phyloP scores from a whole-genome alignment of 2,888 invertebrate genomes.

The Beris morrisii region DNA sequence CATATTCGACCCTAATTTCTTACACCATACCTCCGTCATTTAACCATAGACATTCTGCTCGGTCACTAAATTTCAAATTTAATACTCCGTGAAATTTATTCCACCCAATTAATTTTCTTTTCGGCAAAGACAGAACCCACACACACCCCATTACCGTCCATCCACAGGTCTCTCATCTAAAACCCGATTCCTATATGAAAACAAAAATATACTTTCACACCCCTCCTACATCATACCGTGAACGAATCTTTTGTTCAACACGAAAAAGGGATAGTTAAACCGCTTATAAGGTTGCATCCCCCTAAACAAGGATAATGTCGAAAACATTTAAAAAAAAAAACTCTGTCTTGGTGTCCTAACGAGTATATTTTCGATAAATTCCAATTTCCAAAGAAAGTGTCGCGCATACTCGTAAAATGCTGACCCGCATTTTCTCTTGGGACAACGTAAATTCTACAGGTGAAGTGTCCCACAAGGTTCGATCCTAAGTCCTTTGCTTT shows the following conservation, averaged over 20 bases:
- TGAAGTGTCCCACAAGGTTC: conserved; percentile 12
- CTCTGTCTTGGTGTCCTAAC: conserved; percentile 8
- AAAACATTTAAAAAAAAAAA: neutral
- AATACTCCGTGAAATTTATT: conserved; percentile 22
- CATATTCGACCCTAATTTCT: too few species aligned
- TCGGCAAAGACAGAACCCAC: neutral
- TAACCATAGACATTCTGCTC: too few species aligned
- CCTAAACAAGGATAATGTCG: conserved; percentile 5
- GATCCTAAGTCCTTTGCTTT: conserved; percentile 22
- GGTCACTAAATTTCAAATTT: neutral
- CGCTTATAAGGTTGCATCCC: conserved; percentile 7
- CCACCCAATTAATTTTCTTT: conserved; percentile 24
- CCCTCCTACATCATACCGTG: conserved; percentile 3
- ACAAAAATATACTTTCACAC: conserved; percentile 31
- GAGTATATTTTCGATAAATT: conserved; percentile 1
- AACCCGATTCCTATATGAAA: conserved; percentile 2
- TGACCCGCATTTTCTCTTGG: conserved; percentile 8
- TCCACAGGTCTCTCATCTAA: neutral
- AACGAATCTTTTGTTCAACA: neutral
- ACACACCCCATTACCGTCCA: neutral
- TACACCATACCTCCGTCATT: too few species aligned
- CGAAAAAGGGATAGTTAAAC: neutral
- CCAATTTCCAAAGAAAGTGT: conserved; percentile 20
- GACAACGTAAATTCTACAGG: conserved; percentile 15
- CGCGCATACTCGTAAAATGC: conserved; percentile 20